A percentile compares a stretch with the other conserved stretches of the same genome.
phyloP scores from a whole-genome alignment of 92 coral and sea anemone species.

The Desmophyllum pertusum region DNA sequence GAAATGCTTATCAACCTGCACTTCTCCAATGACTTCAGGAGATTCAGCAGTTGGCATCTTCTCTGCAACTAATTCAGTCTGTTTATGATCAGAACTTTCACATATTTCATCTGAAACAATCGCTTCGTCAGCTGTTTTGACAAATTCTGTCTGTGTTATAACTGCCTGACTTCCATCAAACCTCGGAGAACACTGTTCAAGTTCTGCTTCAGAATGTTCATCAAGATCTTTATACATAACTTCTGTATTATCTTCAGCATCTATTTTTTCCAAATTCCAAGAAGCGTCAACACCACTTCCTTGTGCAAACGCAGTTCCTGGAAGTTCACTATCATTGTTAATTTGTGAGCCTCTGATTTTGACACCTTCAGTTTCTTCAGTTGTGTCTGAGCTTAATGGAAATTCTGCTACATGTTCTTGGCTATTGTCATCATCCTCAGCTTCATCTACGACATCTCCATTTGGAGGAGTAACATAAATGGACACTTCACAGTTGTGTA shows the following conservation, averaged over 20 bases:
- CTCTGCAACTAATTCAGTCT: background rate
- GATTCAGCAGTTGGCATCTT: background rate
- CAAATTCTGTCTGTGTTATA: background rate
- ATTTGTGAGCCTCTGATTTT: background rate
- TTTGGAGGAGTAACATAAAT: background rate
- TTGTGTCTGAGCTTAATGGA: background rate
- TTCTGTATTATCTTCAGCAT: background rate
- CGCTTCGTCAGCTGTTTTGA: background rate
- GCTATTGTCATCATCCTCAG: background rate
- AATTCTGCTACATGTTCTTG: background rate
- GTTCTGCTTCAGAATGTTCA: background rate
- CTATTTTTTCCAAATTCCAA: background rate
- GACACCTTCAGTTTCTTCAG: background rate
- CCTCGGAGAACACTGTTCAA: background rate
- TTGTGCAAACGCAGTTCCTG: background rate
- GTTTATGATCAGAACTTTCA: background rate
- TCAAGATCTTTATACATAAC: background rate
- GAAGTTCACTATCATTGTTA: background rate
- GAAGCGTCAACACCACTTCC: background rate
- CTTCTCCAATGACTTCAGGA: background rate
- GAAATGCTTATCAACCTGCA: background rate
- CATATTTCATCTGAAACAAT: background rate
- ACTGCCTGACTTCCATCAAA: background rate
- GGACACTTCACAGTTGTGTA: background rate
- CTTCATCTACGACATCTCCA: background rate